These are phyloP conservation scores for Arrhamphus sclerolepis DNA, from an alignment of 2,797 vertebrate species.

Conservation along the genomic window DNA sequence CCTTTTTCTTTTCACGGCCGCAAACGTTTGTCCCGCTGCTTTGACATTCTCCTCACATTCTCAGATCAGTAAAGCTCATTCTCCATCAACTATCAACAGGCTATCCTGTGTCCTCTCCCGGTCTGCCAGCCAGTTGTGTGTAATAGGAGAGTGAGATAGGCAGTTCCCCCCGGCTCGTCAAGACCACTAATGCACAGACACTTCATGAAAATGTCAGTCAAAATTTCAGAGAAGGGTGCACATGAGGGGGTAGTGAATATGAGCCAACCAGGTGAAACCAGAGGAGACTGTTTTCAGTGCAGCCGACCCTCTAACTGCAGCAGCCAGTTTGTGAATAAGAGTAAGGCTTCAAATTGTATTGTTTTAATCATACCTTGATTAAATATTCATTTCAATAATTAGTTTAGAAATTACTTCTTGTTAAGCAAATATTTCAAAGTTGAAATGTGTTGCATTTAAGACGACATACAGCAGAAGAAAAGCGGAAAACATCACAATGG, in stretches of 20 bases:
- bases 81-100: slow-evolving; percentile 68
- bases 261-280: slow-evolving; percentile 54
- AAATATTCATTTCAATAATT: background rate
- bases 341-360: background rate
- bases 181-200: slow-evolving; percentile 68
- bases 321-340: slow-evolving; percentile 15
- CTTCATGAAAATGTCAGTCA: slow-evolving; percentile 76
- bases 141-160: slow-evolving; percentile 69
- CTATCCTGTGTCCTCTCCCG: slow-evolving; percentile 64
- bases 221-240: slow-evolving; percentile 35
- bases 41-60: slow-evolving; percentile 66
- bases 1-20: background rate
- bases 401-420: background rate
- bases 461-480: background rate
- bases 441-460: background rate
- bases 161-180: slow-evolving; percentile 38
- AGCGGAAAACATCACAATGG: too few species aligned
- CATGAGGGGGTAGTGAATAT: slow-evolving; percentile 37
- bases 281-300: slow-evolving; percentile 37
- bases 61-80: slow-evolving; percentile 63
- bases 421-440: background rate
- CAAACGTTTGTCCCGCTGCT: slow-evolving; percentile 12
- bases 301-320: slow-evolving; percentile 18
- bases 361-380: slow-evolving; percentile 4
- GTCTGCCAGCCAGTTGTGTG: slow-evolving; percentile 67